Evolutionary conservation across 2,797 vertebrate genomes (phyloP).

Genomic region (Lemur catta): DNA sequence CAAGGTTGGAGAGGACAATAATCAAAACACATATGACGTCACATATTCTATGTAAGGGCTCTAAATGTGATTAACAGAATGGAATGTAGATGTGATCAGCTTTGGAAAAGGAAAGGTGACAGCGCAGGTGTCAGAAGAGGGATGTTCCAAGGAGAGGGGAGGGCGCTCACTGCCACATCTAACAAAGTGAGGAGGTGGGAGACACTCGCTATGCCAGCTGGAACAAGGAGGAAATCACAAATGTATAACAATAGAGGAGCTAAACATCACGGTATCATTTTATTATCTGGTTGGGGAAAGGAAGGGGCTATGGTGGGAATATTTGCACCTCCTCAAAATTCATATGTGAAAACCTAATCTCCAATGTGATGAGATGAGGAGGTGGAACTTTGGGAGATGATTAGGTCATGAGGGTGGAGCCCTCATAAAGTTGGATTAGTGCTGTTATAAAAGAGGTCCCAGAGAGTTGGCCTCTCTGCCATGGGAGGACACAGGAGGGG

Average conservation of each 20-base stretch:
- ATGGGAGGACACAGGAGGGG: not conserved
- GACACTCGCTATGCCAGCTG: not conserved
- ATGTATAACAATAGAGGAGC: fast-evolving
- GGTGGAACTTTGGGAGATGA: not conserved
- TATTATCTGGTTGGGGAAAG: not conserved
- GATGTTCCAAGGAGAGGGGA: not conserved
- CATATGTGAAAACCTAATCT: not conserved
- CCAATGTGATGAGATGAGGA: not conserved
- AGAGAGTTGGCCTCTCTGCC: not conserved
- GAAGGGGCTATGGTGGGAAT: not conserved
- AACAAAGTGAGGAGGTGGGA: not conserved
- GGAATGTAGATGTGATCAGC: not conserved
- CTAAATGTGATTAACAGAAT: not conserved
- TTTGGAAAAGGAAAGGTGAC: not conserved
- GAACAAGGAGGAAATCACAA: not conserved
- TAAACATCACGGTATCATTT: not conserved
- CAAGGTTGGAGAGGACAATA: not conserved
- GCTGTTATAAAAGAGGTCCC: not conserved
- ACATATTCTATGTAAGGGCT: not conserved
- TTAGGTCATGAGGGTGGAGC: not conserved
- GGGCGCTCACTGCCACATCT: not conserved
- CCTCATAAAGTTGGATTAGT: not conserved
- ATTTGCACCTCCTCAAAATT: not conserved
- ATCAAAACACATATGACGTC: not conserved
- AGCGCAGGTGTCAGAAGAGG: not conserved